Conservation (phyloP, 2,797 vertebrate genomes). For the Helarctos malayanus region DNA sequence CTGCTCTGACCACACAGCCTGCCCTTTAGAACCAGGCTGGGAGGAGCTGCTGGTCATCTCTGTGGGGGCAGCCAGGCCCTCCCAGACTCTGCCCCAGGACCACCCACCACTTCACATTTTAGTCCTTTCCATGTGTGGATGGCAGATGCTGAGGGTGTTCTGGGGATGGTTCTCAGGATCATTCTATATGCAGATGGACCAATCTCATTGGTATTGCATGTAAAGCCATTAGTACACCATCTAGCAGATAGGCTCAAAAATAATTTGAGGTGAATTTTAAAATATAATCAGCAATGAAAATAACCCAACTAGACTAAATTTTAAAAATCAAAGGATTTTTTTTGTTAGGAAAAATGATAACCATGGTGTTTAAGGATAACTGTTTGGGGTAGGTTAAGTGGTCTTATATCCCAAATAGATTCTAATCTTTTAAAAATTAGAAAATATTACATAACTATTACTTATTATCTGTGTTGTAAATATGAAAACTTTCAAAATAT, state of each 20-base stretch:
- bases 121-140: not conserved
- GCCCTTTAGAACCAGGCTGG: not conserved
- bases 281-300: not conserved
- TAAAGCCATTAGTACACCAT: not conserved
- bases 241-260: not conserved
- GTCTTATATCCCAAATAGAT: not conserved
- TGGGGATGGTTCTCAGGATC: not conserved
- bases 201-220: not conserved
- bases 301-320: not conserved
- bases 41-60: not conserved
- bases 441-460: not conserved
- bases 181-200: not conserved
- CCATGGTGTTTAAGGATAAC: not conserved
- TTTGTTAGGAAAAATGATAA: not conserved
- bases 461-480: not conserved
- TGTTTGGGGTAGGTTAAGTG: not conserved
- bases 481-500: constrained; percentile 44
- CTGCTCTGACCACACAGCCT: not conserved
- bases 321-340: constrained; percentile 16
- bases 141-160: not conserved
- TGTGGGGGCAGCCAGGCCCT: not conserved
- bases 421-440: not conserved
- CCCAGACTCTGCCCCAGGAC: not conserved
- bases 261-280: not conserved
- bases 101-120: not conserved